A percentile compares a stretch with the other conserved stretches of the same genome.
Evolutionary conservation across 2,797 vertebrate species (phyloP).

Genomic region (Crypturellus tataupa): DNA sequence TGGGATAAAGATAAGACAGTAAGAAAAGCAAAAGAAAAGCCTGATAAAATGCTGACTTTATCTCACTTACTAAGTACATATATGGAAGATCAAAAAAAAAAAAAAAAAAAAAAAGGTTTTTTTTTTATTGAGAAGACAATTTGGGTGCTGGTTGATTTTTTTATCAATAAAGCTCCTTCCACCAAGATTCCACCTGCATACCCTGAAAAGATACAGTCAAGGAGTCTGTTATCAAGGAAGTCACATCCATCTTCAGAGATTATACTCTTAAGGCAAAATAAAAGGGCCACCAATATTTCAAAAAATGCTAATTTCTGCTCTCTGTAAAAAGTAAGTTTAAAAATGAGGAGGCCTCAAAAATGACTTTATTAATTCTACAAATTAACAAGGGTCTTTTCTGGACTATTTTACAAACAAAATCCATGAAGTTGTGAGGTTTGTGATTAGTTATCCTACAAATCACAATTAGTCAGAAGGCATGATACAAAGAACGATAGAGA

Average conservation of each 20-base stretch:
- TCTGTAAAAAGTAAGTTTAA: neutral
- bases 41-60: neutral
- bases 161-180: neutral
- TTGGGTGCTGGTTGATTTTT: neutral
- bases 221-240: neutral
- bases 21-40: neutral
- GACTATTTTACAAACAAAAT: neutral
- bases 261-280: neutral
- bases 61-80: neutral
- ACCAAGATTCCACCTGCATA: neutral
- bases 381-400: neutral
- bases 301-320: neutral
- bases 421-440: neutral
- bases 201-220: neutral
- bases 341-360: neutral
- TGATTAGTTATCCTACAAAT: neutral
- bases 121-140: neutral
- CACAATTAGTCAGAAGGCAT: neutral
- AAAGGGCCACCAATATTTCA: neutral
- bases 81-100: neutral
- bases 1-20: neutral
- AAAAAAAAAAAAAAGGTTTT: neutral
- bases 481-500: neutral
- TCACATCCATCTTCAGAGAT: neutral
- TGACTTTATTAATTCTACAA: neutral